Conservation (phyloP, 2,888 invertebrate genomes). For the Dendrolimus pini region DNA sequence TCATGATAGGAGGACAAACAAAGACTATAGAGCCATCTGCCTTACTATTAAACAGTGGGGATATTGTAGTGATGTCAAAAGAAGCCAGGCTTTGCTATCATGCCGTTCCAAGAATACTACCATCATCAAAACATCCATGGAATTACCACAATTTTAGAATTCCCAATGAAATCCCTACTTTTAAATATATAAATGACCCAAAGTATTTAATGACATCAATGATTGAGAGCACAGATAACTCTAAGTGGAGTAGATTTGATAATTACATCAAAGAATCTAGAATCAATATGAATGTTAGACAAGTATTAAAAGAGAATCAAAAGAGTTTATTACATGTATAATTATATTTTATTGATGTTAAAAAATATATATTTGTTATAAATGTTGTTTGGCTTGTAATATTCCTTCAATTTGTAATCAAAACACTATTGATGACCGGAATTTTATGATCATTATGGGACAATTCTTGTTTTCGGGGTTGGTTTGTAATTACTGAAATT, state of each 20-base stretch:
- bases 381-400: slow-evolving; percentile 5
- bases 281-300: slow-evolving; percentile 96
- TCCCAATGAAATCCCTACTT: slow-evolving; percentile 13
- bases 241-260: slow-evolving; percentile 72
- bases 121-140: slow-evolving; percentile 69
- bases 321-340: slow-evolving; percentile 36
- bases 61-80: slow-evolving; percentile 93
- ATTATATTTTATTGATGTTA: slow-evolving; percentile 24
- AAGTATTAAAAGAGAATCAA: slow-evolving; percentile 84
- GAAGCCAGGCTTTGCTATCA: slow-evolving; percentile 92
- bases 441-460: slow-evolving; percentile 9
- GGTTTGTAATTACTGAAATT: slow-evolving; percentile 47
- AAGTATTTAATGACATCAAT: slow-evolving; percentile 24
- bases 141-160: slow-evolving; percentile 21
- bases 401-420: not conserved
- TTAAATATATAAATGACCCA: slow-evolving; percentile 36
- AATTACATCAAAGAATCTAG: slow-evolving; percentile 83
- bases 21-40: slow-evolving; percentile 81
- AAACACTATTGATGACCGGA: not conserved
- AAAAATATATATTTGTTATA: slow-evolving; percentile 19
- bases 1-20: slow-evolving; percentile 90
- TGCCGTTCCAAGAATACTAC: slow-evolving; percentile 92
- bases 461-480: slow-evolving; percentile 29
- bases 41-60: slow-evolving; percentile 90
- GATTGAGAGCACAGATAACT: slow-evolving; percentile 31